Evolutionary conservation across 2,888 invertebrate species (phyloP).

Genomic region (Masnerella sp.): DNA sequence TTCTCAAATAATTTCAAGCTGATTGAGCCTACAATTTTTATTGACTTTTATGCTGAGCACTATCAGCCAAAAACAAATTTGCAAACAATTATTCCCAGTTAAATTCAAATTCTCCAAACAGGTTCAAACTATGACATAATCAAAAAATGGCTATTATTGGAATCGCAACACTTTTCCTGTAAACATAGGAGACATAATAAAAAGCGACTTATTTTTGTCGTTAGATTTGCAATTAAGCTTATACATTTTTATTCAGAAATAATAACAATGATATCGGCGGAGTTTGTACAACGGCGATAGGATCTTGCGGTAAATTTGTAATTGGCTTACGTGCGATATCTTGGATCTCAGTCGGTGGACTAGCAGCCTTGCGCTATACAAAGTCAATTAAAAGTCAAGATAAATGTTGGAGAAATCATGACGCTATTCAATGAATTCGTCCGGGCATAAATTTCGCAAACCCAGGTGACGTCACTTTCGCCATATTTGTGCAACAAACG

Average conservation of each 20-base stretch:
- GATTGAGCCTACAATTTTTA: too few relatives aligned
- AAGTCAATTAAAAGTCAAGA: conserved; percentile 47
- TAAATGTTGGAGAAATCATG: conserved; percentile 34
- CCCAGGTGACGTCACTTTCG: neutral
- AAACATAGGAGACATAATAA: conserved; percentile 17
- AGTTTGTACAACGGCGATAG: conserved; percentile 34
- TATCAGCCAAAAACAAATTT: too few relatives aligned
- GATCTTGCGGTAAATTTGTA: conserved; percentile 53
- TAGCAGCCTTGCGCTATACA: conserved; percentile 45
- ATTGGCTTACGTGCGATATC: conserved; percentile 61
- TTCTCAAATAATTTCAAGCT: too few relatives aligned
- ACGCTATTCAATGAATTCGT: conserved; percentile 25
- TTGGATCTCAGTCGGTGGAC: conserved; percentile 40
- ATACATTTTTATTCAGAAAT: conserved; percentile 34
- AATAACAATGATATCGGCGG: conserved; percentile 41
- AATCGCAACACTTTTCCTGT: neutral
- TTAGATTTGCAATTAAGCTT: conserved; percentile 28
- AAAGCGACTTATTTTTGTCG: conserved; percentile 15
- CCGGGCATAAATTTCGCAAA: conserved; percentile 3
- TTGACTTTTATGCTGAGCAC: too few relatives aligned
- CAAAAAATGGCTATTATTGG: too few relatives aligned
- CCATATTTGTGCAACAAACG: too few relatives aligned
- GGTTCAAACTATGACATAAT: too few relatives aligned
- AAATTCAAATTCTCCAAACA: too few relatives aligned
- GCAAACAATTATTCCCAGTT: too few relatives aligned